These are phyloP conservation scores for Eulemur rufifrons DNA, from an alignment of 2,113 vertebrate genomes.

Conservation along the genomic window DNA sequence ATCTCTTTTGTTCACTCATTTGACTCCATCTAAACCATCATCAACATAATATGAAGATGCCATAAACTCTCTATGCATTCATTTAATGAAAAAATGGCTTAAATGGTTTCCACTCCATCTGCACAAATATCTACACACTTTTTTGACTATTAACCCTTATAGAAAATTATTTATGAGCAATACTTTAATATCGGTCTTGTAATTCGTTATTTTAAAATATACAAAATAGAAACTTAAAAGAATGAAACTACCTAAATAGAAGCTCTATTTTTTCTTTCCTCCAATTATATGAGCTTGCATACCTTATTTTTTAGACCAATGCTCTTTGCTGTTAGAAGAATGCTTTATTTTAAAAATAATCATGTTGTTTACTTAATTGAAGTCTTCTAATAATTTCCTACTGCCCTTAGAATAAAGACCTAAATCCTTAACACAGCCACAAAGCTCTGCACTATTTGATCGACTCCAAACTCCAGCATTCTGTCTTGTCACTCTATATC, in stretches of 20 bases:
- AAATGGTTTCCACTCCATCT: not conserved
- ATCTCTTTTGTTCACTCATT: not conserved
- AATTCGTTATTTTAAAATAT: not conserved
- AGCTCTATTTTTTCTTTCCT: not conserved
- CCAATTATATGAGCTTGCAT: not conserved
- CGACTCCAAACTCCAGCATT: not conserved
- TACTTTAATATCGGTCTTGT: not conserved
- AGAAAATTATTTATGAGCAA: not conserved
- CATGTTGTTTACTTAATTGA: not conserved
- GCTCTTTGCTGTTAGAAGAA: not conserved
- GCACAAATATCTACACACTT: not conserved
- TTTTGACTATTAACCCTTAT: not conserved
- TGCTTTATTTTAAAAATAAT: constrained; percentile 10
- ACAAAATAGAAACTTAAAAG: not conserved
- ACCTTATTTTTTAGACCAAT: not conserved
- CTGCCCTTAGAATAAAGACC: not conserved
- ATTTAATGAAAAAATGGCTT: not conserved
- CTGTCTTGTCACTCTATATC: not conserved
- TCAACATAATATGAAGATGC: not conserved
- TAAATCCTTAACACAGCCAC: not conserved
- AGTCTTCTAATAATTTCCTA: not conserved
- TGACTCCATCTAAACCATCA: not conserved
- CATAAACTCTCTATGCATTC: not conserved
- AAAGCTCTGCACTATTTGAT: not conserved
- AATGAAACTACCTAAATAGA: not conserved